Base-by-base conservation (phyloP, 2,888 invertebrate species). In the Polymixis lichenea region DNA sequence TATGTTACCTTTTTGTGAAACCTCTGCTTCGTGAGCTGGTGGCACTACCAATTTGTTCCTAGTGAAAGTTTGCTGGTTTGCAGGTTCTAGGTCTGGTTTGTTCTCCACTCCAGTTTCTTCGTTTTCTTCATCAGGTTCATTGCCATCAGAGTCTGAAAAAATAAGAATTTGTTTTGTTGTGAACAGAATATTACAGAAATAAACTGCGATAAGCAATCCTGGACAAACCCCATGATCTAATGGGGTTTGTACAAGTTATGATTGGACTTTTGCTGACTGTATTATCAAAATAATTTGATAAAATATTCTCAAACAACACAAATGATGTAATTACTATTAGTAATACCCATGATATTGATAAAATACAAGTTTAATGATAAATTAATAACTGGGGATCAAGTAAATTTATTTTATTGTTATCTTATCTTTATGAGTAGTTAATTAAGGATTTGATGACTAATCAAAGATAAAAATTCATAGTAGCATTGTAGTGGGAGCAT, bases 61-160 rank as follows among this genome's bases (percentile, higher is more conserved):
- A 11, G 55, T 15, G 1, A 75, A 55, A 25, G 38, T 61, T 43
- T 78, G 72, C n/a, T 75, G 80, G 58, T 69, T 86, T 15, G 11
- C 55, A 15, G 32, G n/a, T 43, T 84, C 84, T 43, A 43, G 64
- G 0, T 83, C 80, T 19, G 74, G 53, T 28, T 86, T 87, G 38
- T 74, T 60, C 7, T 87, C 82, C 2, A 67, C 5, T 38, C 55
- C 83, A 58, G 68, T 62, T 13, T 87, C 84, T 32, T 83, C 86
- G 28, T 38, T 80, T 22, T 80, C 81, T 28, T 82, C 88, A 71
- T 85, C 86, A 22, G 67, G 11, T 38, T 89, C 91, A n/a, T 83
- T 89, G 53, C 91, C 93, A 28, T 92, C 93, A 0, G 92, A 87
- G 75, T 93, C 94, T 94, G 86, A 62, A 92, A 91, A 77, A 28